A percentile compares a stretch with the other conserved stretches of the same genome.
Evolutionary conservation across 2,113 vertebrate genomes (phyloP).

Genomic region (Mesembrinibis cayennensis): DNA sequence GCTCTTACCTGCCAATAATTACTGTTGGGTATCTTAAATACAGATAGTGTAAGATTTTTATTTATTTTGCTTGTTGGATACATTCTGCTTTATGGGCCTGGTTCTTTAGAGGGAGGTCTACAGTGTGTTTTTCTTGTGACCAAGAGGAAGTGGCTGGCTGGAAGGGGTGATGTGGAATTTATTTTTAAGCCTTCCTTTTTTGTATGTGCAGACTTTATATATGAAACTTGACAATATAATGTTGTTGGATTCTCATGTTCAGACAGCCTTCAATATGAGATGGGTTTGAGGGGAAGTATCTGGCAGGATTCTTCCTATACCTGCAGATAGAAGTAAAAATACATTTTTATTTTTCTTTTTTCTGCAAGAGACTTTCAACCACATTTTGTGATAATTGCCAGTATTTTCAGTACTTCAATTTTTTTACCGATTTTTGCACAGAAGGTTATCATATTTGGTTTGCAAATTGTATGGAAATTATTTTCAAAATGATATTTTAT

Average conservation of each 20-base stretch:
- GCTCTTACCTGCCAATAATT: background rate
- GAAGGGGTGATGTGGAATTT: no score
- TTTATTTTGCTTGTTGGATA: background rate
- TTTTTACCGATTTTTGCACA: background rate
- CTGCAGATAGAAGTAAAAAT: background rate
- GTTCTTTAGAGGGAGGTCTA: background rate
- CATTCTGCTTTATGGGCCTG: background rate
- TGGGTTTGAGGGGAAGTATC: background rate
- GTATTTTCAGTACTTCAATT: background rate
- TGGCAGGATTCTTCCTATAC: background rate
- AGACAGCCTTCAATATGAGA: background rate
- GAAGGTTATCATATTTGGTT: background rate
- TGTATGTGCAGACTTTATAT: background rate
- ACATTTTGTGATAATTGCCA: background rate
- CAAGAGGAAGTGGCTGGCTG: background rate
- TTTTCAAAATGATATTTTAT: background rate
- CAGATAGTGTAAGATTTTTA: background rate
- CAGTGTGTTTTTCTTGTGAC: background rate
- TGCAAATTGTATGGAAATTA: background rate
- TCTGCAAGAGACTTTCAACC: background rate
- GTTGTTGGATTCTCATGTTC: background rate
- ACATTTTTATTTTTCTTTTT: background rate
- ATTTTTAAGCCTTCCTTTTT: background rate
- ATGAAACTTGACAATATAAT: background rate
- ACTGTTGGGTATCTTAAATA: background rate